Evolutionary conservation across 2,113 vertebrate genomes (phyloP).

Genomic region (Ptilorrhoa leucosticta): DNA sequence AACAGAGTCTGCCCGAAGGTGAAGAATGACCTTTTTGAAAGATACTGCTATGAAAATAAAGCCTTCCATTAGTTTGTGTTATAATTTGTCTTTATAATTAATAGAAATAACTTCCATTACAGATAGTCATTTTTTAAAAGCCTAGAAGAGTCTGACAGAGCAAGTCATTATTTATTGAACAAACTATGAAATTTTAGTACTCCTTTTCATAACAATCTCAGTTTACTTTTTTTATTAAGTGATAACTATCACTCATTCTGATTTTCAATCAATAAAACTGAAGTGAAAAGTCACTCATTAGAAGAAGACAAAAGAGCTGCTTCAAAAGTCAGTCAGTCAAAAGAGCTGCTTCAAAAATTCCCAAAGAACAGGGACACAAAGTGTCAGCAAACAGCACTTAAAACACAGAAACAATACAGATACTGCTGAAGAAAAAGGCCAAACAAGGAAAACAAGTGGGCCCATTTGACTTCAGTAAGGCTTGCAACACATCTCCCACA

Average conservation of each 20-base stretch:
- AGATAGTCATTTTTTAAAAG: background rate
- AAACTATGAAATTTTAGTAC: background rate
- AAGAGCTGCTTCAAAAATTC: background rate
- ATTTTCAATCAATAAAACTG: constrained; percentile 12
- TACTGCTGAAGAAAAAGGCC: background rate
- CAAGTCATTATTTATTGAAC: background rate
- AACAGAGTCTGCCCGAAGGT: background rate
- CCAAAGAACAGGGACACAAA: background rate
- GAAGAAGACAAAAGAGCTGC: background rate
- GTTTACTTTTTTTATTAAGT: background rate
- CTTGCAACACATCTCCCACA: background rate
- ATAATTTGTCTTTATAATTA: background rate
- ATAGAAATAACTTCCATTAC: background rate
- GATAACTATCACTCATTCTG: background rate
- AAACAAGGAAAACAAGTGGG: background rate
- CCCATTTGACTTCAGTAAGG: background rate
- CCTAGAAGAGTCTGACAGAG: background rate
- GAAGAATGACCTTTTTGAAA: background rate
- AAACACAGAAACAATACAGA: background rate
- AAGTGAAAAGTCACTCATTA: background rate
- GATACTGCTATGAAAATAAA: background rate
- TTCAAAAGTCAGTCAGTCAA: background rate
- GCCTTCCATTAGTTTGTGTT: background rate
- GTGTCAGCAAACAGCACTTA: background rate
- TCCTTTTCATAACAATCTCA: background rate